Conservation (phyloP, 2,113 vertebrate genomes). For the Boleophthalmus pectinirostris region DNA sequence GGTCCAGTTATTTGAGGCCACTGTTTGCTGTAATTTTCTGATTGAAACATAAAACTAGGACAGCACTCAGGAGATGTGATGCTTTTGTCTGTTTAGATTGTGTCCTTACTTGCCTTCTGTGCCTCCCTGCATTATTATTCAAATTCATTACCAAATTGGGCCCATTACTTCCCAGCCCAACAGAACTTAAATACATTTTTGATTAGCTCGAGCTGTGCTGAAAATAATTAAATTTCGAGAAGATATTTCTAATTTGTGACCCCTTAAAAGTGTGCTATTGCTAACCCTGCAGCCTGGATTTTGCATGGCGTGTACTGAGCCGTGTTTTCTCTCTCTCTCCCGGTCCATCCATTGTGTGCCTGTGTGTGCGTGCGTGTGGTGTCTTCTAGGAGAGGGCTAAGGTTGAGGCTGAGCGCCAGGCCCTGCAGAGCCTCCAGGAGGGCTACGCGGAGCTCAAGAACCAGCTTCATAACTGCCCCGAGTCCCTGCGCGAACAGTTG, state of each 20-base stretch:
- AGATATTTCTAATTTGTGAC: not conserved
- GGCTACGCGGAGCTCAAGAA: slow-evolving; percentile 90
- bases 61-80: slow-evolving; percentile 15
- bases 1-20: not conserved
- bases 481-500: slow-evolving; percentile 93
- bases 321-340: slow-evolving; percentile 63
- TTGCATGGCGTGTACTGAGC: slow-evolving; percentile 84
- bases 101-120: not conserved
- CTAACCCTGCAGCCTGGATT: slow-evolving; percentile 53
- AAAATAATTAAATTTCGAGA: not conserved
- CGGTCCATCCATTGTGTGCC: slow-evolving; percentile 52
- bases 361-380: slow-evolving; percentile 61
- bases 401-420: slow-evolving; percentile 89
- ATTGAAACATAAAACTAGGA: slow-evolving; percentile 14
- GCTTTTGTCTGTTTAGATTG: slow-evolving; percentile 10
- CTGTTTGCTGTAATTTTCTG: not conserved
- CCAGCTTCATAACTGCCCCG: slow-evolving; percentile 97
- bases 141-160: not conserved
- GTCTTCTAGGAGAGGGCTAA: slow-evolving; percentile 92
- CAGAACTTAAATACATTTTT: not conserved
- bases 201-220: not conserved
- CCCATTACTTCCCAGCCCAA: not conserved
- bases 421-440: slow-evolving; percentile 89
- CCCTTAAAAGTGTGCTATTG: slow-evolving; percentile 19
- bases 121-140: not conserved